Conservation (phyloP, 2,888 invertebrate genomes). For the Carcina quercana region DNA sequence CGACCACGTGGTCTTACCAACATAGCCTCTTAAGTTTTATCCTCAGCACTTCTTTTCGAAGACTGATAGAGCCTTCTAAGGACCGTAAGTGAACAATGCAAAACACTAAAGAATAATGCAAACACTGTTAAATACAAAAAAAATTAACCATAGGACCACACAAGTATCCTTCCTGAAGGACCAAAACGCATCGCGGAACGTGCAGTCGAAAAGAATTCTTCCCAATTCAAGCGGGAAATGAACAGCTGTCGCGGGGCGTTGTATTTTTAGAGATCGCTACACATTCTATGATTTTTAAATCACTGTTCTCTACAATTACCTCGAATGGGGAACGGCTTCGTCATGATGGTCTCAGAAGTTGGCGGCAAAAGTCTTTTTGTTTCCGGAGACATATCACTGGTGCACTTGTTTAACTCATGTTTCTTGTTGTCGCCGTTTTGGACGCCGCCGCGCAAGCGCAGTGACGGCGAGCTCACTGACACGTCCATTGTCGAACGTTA, state of each 20-base stretch:
- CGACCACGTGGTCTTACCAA: too few species aligned
- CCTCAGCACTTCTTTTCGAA: too few species aligned
- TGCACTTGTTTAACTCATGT: constrained; percentile 75
- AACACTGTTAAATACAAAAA: too few species aligned
- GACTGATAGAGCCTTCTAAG: too few species aligned
- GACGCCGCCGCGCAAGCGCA: constrained; percentile 63
- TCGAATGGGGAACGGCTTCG: constrained; percentile 91
- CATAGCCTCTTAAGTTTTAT: too few species aligned
- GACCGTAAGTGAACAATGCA: too few species aligned
- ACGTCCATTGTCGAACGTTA: constrained; percentile 58
- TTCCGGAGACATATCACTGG: constrained; percentile 82
- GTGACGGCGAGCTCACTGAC: constrained; percentile 56
- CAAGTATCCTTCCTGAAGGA: constrained; percentile 14
- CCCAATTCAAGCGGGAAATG: constrained; percentile 17
- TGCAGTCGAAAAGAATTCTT: constrained; percentile 15
- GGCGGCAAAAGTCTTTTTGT: constrained; percentile 82
- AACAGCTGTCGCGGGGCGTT: constrained; percentile 29
- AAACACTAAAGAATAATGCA: too few species aligned
- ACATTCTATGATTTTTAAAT: constrained; percentile 18
- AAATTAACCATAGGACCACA: neutral
- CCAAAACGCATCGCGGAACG: constrained; percentile 4
- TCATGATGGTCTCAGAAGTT: constrained; percentile 89
- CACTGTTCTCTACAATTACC: constrained; percentile 77
- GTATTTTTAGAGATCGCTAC: constrained; percentile 40
- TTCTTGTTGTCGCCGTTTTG: constrained; percentile 50